phyloP scores from a whole-genome alignment of 2,113 vertebrate genomes.

The Gymnogyps californianus region DNA sequence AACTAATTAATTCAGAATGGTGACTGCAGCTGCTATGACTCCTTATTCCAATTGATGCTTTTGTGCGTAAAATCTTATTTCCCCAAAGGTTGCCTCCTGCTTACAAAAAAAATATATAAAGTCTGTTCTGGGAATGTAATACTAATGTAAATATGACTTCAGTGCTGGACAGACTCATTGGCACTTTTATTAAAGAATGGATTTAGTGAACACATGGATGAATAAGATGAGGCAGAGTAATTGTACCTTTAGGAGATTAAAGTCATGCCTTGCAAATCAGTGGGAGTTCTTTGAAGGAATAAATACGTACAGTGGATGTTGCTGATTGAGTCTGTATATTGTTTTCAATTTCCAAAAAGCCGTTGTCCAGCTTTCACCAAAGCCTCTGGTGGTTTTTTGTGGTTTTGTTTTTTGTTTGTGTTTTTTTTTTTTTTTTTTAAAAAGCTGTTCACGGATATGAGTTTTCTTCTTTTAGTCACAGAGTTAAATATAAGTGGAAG shows the following conservation, averaged over 20 bases:
- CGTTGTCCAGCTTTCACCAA: not conserved
- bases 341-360: not conserved
- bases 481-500: not conserved
- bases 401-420: not conserved
- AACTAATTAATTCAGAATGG: not conserved
- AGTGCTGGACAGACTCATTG: not conserved
- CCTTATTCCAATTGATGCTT: not conserved
- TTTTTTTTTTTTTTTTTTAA: not conserved
- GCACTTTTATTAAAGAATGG: not conserved
- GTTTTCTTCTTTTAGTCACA: not conserved
- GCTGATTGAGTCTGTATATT: not conserved
- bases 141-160: not conserved
- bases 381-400: not conserved
- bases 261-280: not conserved
- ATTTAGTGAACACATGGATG: not conserved
- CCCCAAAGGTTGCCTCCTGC: not conserved
- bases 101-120: not conserved
- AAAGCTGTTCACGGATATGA: not conserved
- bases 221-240: not conserved
- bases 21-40: not conserved
- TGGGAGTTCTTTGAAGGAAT: not conserved
- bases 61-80: not conserved
- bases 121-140: not conserved
- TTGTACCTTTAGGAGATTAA: not conserved
- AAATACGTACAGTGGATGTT: not conserved